Evolutionary conservation across 2,888 invertebrate species (phyloP).

Genomic region (Portevinia maculata): DNA sequence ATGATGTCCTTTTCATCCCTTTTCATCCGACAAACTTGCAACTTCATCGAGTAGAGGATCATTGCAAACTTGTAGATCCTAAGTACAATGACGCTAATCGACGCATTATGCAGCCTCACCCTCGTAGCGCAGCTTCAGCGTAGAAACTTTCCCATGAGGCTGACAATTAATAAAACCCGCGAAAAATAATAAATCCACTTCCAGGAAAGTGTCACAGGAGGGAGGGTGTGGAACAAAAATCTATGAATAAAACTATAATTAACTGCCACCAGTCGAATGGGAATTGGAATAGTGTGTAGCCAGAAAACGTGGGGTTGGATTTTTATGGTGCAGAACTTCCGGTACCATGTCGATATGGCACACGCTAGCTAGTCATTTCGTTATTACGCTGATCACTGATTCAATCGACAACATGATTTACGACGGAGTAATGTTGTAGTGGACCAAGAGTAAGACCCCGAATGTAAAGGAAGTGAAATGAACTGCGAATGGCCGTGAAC

Average conservation of each 20-base stretch:
- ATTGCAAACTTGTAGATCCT: conserved; percentile 70
- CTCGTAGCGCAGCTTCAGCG: neutral
- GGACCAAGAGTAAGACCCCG: conserved; percentile 54
- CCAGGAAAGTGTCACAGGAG: neutral
- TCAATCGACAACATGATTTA: conserved; percentile 80
- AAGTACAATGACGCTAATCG: conserved; percentile 81
- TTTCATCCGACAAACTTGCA: neutral
- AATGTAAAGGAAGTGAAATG: conserved; percentile 78
- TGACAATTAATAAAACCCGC: conserved; percentile 72
- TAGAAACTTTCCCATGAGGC: conserved; percentile 68
- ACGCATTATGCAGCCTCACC: conserved; percentile 78
- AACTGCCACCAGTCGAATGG: conserved; percentile 53
- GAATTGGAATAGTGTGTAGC: neutral
- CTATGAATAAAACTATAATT: conserved; percentile 73
- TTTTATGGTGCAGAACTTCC: conserved; percentile 73
- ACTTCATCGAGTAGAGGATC: conserved; percentile 40
- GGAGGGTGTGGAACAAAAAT: conserved; percentile 35
- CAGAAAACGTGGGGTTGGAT: conserved; percentile 57
- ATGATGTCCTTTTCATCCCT: conserved; percentile 59
- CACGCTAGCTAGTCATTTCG: conserved; percentile 75
- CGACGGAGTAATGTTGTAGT: conserved; percentile 78
- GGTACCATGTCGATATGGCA: conserved; percentile 74
- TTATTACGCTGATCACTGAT: conserved; percentile 74
- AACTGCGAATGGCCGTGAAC: conserved; percentile 82
- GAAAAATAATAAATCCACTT: conserved; percentile 65